phyloP scores from a whole-genome alignment of 2,888 invertebrate genomes.

The Syrista parreyssii region DNA sequence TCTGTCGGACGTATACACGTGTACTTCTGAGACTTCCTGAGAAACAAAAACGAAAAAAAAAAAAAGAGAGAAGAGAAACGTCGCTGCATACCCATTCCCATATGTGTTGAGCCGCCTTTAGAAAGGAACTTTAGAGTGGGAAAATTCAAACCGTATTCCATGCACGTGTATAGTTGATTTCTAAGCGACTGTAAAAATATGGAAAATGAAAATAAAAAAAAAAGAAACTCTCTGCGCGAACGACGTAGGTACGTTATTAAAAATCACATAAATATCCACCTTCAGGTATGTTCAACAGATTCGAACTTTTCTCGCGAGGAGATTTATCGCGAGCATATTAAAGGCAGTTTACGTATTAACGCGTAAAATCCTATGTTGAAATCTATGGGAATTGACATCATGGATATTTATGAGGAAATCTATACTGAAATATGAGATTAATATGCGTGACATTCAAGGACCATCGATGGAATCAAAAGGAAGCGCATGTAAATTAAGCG shows the following conservation, averaged over 20 bases:
- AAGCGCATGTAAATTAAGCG: not conserved
- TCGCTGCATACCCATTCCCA: conserved; percentile 30
- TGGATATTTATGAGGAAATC: not conserved
- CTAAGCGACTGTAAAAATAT: not conserved
- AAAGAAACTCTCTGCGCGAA: not conserved
- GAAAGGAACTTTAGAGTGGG: conserved; percentile 21
- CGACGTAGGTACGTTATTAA: not conserved
- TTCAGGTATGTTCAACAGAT: not conserved
- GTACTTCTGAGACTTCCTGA: conserved; percentile 8
- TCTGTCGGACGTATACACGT: conserved; percentile 27
- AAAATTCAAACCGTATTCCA: not conserved
- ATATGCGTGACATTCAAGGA: not conserved
- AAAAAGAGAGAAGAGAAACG: conserved; percentile 24
- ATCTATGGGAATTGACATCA: not conserved
- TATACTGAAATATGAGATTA: not conserved
- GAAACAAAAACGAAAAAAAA: not conserved
- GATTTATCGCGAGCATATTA: not conserved
- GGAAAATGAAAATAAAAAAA: not conserved
- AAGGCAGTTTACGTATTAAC: not conserved
- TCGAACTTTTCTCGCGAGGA: not conserved
- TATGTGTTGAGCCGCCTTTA: conserved; percentile 28
- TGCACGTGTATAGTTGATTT: not conserved
- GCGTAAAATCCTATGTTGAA: not conserved
- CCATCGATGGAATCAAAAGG: not conserved
- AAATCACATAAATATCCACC: not conserved